These are phyloP conservation scores for Diplazon laetatorius DNA, from an alignment of 2,888 invertebrate genomes.

Conservation along the genomic window DNA sequence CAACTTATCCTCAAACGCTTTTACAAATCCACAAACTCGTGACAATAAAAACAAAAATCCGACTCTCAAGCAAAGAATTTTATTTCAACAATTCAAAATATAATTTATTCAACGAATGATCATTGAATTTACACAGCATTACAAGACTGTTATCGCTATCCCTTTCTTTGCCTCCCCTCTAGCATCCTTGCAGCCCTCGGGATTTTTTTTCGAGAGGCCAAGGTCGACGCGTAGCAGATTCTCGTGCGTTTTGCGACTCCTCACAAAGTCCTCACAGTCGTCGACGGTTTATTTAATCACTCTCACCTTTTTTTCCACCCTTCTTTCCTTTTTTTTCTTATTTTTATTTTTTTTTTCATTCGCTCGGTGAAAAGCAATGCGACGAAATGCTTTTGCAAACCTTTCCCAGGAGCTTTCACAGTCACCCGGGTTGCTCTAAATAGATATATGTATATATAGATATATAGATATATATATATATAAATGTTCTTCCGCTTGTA, in stretches of 20 bases:
- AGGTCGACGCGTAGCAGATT: neutral
- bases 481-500: too few species aligned
- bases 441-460: too few species aligned
- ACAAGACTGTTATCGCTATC: neutral
- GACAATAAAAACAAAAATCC: conserved; percentile 16
- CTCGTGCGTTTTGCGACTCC: too few species aligned
- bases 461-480: too few species aligned
- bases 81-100: conserved; percentile 12
- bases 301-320: too few species aligned
- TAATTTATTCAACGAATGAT: neutral
- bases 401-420: neutral
- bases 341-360: neutral
- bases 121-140: conserved; percentile 18
- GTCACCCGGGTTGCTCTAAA: neutral
- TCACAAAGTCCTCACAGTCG: too few species aligned
- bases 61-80: too few species aligned
- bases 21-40: neutral
- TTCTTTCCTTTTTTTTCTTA: too few species aligned
- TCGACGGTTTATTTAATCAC: too few species aligned
- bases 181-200: neutral
- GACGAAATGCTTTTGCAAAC: neutral
- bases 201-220: conserved; percentile 7
- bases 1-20: neutral
- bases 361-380: neutral
- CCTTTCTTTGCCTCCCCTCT: too few species aligned